phyloP scores from a whole-genome alignment of 2,797 vertebrate genomes.

The Rhincodon typus region DNA sequence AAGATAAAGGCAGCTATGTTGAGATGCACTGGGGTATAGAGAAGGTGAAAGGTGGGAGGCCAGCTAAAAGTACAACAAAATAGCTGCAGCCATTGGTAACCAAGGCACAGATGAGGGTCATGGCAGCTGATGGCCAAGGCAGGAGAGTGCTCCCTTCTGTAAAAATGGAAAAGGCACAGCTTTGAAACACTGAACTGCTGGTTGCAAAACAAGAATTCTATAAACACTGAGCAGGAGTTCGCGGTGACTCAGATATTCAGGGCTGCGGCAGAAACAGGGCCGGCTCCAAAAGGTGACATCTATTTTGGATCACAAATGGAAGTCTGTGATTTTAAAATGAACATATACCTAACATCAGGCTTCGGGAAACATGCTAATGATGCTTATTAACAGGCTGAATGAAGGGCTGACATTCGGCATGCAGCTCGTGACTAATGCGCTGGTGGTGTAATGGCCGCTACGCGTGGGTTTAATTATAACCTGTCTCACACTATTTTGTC shows the following conservation, averaged over 20 bases:
- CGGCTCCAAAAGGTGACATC: constrained; percentile 24
- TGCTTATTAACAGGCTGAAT: constrained; percentile 33
- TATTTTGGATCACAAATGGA: constrained; percentile 34
- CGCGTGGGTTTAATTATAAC: constrained; percentile 32
- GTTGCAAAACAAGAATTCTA: not conserved
- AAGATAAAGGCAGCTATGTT: not conserved
- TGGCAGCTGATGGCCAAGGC: not conserved
- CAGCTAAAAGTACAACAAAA: not conserved
- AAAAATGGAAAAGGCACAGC: not conserved
- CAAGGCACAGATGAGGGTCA: not conserved
- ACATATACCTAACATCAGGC: constrained; percentile 35
- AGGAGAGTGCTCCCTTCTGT: not conserved
- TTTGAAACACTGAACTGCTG: not conserved
- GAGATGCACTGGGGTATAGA: not conserved
- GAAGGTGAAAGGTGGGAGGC: not conserved
- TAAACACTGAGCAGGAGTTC: not conserved
- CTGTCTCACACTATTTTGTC: constrained; percentile 33
- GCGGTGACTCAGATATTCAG: not conserved
- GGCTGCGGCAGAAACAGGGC: not conserved
- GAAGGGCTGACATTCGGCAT: constrained; percentile 14
- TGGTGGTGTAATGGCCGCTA: constrained; percentile 15
- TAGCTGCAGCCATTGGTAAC: not conserved
- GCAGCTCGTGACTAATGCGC: constrained; percentile 29
- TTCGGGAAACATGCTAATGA: constrained; percentile 32
- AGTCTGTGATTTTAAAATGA: constrained; percentile 34